A percentile compares a stretch with the other conserved stretches of the same genome.
Conservation (phyloP, 2,888 invertebrate species). For the Dioctria rufipes region DNA sequence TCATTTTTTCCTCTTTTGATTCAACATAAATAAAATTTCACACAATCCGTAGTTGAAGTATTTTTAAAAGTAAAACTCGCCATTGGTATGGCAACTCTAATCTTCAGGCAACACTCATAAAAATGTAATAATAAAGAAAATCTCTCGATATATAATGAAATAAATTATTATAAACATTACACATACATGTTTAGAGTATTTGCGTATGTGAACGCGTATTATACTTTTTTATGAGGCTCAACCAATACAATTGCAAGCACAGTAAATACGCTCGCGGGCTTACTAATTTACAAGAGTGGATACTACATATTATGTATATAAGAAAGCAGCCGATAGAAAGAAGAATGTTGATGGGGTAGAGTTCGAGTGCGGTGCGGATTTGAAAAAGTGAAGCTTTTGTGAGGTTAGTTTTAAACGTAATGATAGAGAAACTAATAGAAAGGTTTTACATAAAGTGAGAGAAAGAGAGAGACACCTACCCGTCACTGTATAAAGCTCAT, state of each 20-base stretch:
- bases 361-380: too few species aligned
- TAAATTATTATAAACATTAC: constrained; percentile 43
- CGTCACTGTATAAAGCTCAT: constrained; percentile 35
- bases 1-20: too few species aligned
- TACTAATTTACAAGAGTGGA: constrained; percentile 34
- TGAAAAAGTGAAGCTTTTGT: too few species aligned
- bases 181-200: neutral
- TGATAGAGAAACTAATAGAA: neutral
- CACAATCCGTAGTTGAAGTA: neutral
- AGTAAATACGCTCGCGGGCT: neutral
- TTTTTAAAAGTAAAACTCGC: neutral
- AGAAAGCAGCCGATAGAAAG: neutral
- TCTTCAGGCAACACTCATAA: constrained; percentile 41
- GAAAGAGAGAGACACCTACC: neutral
- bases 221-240: constrained; percentile 30
- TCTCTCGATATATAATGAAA: constrained; percentile 48
- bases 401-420: too few species aligned
- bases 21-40: too few species aligned
- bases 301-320: neutral
- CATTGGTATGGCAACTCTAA: neutral
- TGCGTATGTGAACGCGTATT: constrained; percentile 18
- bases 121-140: constrained; percentile 48
- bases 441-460: neutral
- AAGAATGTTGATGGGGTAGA: too few species aligned
- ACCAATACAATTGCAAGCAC: constrained; percentile 5